A percentile compares a stretch with the other conserved stretches of the same genome.
Conservation (phyloP, 2,888 invertebrate species). For the Anticlea derivata region DNA sequence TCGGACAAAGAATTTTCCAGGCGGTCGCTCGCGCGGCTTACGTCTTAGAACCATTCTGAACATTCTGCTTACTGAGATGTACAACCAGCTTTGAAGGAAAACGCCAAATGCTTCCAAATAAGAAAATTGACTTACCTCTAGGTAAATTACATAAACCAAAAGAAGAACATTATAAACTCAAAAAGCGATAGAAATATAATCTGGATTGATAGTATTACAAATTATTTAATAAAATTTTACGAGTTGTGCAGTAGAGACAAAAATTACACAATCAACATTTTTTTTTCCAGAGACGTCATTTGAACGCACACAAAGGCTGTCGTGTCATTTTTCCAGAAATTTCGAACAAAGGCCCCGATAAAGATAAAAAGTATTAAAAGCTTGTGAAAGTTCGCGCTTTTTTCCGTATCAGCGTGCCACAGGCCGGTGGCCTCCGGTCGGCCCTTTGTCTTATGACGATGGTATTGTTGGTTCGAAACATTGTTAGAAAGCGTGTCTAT, state of each 20-base stretch:
- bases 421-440: not conserved
- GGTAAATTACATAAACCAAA: too few species aligned
- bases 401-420: slow-evolving; percentile 25
- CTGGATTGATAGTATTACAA: too few species aligned
- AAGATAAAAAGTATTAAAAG: slow-evolving; percentile 51
- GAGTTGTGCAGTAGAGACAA: too few species aligned
- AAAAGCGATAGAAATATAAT: too few species aligned
- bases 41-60: slow-evolving; percentile 14
- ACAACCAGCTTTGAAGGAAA: not conserved
- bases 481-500: not conserved
- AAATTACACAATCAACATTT: slow-evolving; percentile 4
- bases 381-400: slow-evolving; percentile 38
- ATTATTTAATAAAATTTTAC: too few species aligned
- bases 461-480: slow-evolving; percentile 4
- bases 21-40: slow-evolving; percentile 9
- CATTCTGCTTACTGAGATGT: slow-evolving; percentile 23
- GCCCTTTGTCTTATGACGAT: slow-evolving; percentile 5
- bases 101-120: not conserved
- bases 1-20: slow-evolving; percentile 23
- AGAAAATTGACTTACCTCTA: too few species aligned
- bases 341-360: slow-evolving; percentile 38
- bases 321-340: slow-evolving; percentile 30
- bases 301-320: slow-evolving; percentile 11
- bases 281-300: not conserved
- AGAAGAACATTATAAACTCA: too few species aligned